Conservation (phyloP, 2,113 vertebrate species). For the Regulus satrapa region DNA sequence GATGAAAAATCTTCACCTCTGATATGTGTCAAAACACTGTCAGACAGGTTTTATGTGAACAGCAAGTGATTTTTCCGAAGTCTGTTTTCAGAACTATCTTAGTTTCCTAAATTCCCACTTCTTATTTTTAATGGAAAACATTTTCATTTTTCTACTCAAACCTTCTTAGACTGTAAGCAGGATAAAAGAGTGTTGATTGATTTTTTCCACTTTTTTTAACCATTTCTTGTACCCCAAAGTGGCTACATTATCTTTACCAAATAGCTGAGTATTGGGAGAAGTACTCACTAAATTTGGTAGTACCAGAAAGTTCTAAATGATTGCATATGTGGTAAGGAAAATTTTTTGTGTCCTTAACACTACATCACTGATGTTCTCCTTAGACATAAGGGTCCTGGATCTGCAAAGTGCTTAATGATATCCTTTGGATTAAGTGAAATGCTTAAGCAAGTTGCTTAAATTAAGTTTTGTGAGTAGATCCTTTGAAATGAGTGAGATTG, state of each 20-base stretch:
- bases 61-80: constrained; percentile 40
- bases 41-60: constrained; percentile 43
- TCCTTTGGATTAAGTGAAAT: not conserved
- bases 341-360: not conserved
- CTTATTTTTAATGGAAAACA: constrained; percentile 10
- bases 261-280: not conserved
- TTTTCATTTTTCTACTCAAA: not conserved
- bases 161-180: not conserved
- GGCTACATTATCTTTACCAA: not conserved
- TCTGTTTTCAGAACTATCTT: constrained; percentile 29
- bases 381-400: not conserved
- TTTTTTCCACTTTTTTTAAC: not conserved
- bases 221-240: not conserved
- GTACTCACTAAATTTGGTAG: not conserved
- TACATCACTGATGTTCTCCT: not conserved
- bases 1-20: constrained; percentile 42
- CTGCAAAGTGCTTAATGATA: not conserved
- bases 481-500: constrained; percentile 16
- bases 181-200: not conserved
- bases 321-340: not conserved
- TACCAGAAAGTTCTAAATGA: not conserved
- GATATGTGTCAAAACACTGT: constrained; percentile 59
- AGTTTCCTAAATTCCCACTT: constrained; percentile 13
- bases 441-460: not conserved
- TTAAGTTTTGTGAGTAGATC: not conserved